Base-by-base conservation (phyloP, 1,140 invertebrate genomes). In the Diorhabda carinulata region DNA sequence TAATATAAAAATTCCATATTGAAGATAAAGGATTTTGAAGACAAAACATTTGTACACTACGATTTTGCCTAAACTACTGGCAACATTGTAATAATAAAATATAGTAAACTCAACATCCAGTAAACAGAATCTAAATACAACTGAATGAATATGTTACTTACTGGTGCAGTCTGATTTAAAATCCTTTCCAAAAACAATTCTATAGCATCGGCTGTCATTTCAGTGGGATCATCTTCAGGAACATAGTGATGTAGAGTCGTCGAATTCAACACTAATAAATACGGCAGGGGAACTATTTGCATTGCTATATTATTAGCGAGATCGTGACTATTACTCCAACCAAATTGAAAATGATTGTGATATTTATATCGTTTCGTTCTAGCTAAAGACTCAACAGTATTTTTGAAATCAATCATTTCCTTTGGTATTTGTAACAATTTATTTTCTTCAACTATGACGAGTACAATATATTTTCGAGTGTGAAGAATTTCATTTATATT, bases 261-360 rank as follows among this genome's bases (percentile, higher is more conserved):
- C 2, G 94, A 91, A 79, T 98, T 97, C 45, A 98, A 86, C 3
- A 98, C 93, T 56, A 98, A 83, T 60, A 98, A 81, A 83, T 93
- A 92, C 4, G 96, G 96, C 57, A 95, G 83, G 5, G 92, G 88
- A 69, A 96, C 82, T 61, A 90, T 86, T 72, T 88, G 89, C 90
- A 97, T 94, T 2, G 93, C 93, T 79, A 98, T 94, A 58, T 91
- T 92, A 84, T 96, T 97, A 5, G 94, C 93, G 73, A 98, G 81
- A 44, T 94, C 91, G 10, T 92, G 90, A 74, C 86, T 91, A 1
- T 92, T 93, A 80, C 90, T 87, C 95, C 95, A 98, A 43, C 95
- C 95, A 86, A 98, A 98, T 80, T 97, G 93, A 80, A 97, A 96
- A 76, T 88, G 80, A 59, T 89, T 86, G 76, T 95, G 93, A 78